Evolutionary conservation across 2,888 invertebrate species (phyloP).

Genomic region (Pyrrhia umbra): DNA sequence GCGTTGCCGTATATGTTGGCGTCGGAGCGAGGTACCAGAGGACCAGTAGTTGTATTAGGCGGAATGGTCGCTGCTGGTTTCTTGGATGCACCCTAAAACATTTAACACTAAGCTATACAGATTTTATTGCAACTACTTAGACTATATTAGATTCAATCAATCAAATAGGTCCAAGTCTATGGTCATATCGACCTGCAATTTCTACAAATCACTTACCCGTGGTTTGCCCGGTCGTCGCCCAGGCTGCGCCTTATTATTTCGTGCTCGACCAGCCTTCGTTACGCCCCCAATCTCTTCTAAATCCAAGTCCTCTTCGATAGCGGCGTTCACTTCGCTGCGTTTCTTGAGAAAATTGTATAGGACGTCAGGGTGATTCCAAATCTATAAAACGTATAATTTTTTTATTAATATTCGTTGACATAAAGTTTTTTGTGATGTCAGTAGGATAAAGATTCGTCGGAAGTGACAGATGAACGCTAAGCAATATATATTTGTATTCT

Average conservation of each 20-base stretch:
- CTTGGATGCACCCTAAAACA: slow-evolving; percentile 80
- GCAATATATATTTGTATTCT: too few relatives aligned
- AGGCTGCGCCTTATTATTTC: slow-evolving; percentile 71
- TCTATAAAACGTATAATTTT: slow-evolving; percentile 82
- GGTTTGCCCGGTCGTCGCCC: slow-evolving; percentile 71
- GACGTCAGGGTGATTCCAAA: slow-evolving; percentile 99
- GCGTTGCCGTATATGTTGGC: slow-evolving; percentile 71
- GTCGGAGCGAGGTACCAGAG: slow-evolving; percentile 71
- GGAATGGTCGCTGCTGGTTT: slow-evolving; percentile 89
- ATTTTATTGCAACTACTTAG: neutral
- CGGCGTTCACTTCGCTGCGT: slow-evolving; percentile 93
- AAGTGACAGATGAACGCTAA: too few relatives aligned
- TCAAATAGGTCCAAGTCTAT: too few relatives aligned
- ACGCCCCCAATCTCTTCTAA: slow-evolving; percentile 93
- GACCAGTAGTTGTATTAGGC: slow-evolving; percentile 81
- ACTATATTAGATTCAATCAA: too few relatives aligned
- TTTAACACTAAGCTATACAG: neutral
- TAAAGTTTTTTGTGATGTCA: too few relatives aligned
- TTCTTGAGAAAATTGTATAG: slow-evolving; percentile 96
- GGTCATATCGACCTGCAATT: neutral
- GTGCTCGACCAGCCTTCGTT: slow-evolving; percentile 81
- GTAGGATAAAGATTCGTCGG: too few relatives aligned
- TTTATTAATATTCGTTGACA: too few relatives aligned
- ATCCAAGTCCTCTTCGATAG: slow-evolving; percentile 93
- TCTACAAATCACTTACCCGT: slow-evolving; percentile 66